Percentiles rank a stretch among this genome's conserved stretches.
Conservation (phyloP, 2,113 vertebrate genomes). For the Perognathus longimembris region DNA sequence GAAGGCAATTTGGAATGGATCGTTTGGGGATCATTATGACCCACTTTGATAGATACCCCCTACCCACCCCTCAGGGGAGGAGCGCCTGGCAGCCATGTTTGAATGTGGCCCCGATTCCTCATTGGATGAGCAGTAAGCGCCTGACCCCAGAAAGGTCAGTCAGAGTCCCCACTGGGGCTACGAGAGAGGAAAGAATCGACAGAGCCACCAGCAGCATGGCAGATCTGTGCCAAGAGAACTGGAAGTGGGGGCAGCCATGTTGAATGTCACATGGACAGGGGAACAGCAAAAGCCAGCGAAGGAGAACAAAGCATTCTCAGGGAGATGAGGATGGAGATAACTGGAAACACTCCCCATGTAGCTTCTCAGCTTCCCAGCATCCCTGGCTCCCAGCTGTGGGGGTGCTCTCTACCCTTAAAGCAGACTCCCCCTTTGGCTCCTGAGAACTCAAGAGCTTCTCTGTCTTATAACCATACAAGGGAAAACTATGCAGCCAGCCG, state of each 20-base stretch:
- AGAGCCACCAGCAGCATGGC: neutral
- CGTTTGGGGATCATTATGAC: neutral
- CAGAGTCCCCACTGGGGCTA: neutral
- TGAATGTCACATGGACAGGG: neutral
- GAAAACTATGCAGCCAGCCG: constrained; percentile 63
- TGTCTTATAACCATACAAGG: constrained; percentile 66
- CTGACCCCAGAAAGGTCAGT: neutral
- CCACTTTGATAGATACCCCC: neutral
- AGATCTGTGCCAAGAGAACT: neutral
- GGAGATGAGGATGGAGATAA: neutral
- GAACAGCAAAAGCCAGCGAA: neutral
- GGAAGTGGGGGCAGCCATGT: neutral
- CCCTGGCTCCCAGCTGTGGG: neutral
- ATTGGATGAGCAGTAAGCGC: neutral
- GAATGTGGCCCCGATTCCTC: neutral
- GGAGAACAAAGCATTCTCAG: neutral
- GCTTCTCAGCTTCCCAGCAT: neutral
- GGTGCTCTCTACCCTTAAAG: neutral
- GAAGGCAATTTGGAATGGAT: neutral
- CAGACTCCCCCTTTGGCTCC: neutral
- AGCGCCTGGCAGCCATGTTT: neutral
- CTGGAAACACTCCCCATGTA: neutral
- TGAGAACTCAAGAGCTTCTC: neutral
- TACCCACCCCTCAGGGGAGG: too few species aligned
- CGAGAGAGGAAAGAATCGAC: neutral